These are phyloP conservation scores for Sphenopsis melanotis DNA, from an alignment of 2,797 vertebrate species.

Conservation along the genomic window DNA sequence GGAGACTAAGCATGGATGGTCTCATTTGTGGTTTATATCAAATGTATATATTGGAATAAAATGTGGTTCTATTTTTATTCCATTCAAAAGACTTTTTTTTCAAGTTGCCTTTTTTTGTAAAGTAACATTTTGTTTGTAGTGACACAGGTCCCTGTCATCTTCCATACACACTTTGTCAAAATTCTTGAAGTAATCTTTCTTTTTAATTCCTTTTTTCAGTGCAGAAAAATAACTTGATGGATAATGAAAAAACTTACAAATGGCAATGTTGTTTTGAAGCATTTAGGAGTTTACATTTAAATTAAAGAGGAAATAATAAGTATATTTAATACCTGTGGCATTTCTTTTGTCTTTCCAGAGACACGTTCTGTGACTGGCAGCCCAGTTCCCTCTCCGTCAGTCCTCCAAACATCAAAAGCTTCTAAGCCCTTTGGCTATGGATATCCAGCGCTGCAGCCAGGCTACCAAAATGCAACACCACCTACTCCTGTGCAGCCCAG, in stretches of 20 bases:
- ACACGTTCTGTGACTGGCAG: conserved; percentile 74
- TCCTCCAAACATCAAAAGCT: conserved; percentile 73
- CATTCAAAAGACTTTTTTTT: background rate
- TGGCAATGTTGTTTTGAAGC: background rate
- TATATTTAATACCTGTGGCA: background rate
- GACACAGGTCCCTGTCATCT: background rate
- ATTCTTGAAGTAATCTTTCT: background rate
- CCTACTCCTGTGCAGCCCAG: conserved; percentile 54
- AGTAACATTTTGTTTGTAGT: background rate
- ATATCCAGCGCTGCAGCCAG: conserved; percentile 85
- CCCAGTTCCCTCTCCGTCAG: conserved; percentile 69
- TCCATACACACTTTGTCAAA: background rate
- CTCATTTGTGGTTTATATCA: background rate
- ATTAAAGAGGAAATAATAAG: background rate
- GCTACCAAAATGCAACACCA: conserved; percentile 79
- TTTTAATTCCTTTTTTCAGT: background rate
- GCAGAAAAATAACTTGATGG: background rate
- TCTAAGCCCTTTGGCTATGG: conserved; percentile 85
- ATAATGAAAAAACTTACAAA: background rate
- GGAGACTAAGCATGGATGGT: background rate
- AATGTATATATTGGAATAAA: background rate
- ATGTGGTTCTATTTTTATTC: background rate
- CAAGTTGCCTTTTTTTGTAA: background rate
- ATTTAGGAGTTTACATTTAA: background rate
- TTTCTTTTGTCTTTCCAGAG: conserved; percentile 71